Evolutionary conservation across 2,888 invertebrate genomes (phyloP).

Genomic region (Diarsia rubi): DNA sequence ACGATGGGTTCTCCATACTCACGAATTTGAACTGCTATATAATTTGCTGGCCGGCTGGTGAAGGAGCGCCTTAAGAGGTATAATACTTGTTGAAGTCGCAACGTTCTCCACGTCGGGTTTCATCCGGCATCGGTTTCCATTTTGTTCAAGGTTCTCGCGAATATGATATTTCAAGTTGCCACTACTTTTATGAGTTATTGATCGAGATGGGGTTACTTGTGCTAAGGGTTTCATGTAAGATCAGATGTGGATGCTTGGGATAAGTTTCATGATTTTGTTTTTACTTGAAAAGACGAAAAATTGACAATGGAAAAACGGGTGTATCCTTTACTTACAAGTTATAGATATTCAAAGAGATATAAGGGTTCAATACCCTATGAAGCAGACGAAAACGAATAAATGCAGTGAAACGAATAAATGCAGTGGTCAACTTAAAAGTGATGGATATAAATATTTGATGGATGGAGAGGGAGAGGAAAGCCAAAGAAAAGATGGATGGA

Average conservation of each 20-base stretch:
- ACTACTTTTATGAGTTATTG: constrained; percentile 25
- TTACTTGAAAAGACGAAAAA: not conserved
- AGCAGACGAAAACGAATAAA: not conserved
- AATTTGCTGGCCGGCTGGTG: not conserved
- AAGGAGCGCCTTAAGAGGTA: constrained; percentile 11
- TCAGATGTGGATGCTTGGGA: not conserved
- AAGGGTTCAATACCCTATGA: no score
- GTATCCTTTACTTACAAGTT: not conserved
- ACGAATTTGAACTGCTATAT: not conserved
- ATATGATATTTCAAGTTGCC: constrained; percentile 48
- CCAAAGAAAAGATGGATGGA: no score
- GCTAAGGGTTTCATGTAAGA: constrained; percentile 12
- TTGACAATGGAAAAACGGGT: not conserved
- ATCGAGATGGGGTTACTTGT: constrained; percentile 26
- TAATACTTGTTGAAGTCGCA: constrained; percentile 45
- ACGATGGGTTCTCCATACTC: not conserved
- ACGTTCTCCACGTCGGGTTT: constrained; percentile 27
- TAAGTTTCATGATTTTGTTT: constrained; percentile 17
- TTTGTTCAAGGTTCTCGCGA: constrained; percentile 34
- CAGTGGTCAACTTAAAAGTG: not conserved
- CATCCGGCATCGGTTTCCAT: constrained; percentile 46
- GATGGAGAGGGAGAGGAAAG: no score
- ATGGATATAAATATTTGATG: no score
- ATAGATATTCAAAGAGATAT: not conserved
- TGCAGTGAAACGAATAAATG: not conserved